Evolutionary conservation across 1,140 invertebrate genomes (phyloP).

Genomic region (Chelonus insularis): DNA sequence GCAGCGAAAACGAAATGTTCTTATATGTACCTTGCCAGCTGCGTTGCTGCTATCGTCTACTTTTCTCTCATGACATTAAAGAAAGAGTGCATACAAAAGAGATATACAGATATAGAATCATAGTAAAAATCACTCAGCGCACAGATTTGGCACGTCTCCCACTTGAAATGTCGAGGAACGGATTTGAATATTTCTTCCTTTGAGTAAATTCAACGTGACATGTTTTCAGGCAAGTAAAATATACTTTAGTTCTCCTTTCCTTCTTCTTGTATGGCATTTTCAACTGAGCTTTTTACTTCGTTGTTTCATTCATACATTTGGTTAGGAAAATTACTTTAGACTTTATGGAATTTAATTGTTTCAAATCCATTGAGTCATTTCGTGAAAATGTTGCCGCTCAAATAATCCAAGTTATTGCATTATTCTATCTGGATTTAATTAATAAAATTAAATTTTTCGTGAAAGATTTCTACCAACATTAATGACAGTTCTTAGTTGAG

Average conservation of each 20-base stretch:
- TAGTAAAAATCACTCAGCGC: conserved; percentile 31
- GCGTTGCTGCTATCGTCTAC: conserved; percentile 4
- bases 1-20: neutral
- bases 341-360: too few species aligned
- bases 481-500: too few species aligned
- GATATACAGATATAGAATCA: conserved; percentile 22
- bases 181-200: conserved; percentile 32
- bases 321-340: too few species aligned
- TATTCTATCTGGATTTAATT: too few species aligned
- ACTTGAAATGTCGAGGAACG: conserved; percentile 22
- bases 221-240: conserved; percentile 17
- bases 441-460: too few species aligned
- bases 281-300: neutral
- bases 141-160: conserved; percentile 29
- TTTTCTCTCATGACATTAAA: conserved; percentile 20
- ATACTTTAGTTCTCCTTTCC: conserved; percentile 14
- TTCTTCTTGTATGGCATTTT: neutral
- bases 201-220: conserved; percentile 13
- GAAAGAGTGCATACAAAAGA: conserved; percentile 23
- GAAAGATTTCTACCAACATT: too few species aligned
- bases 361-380: too few species aligned
- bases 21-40: conserved; percentile 1
- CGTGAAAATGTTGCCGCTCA: too few species aligned
- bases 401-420: too few species aligned
- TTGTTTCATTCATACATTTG: neutral